These are phyloP conservation scores for Notarius lentiginosus DNA, from an alignment of 2,113 vertebrate species.

Conservation along the genomic window DNA sequence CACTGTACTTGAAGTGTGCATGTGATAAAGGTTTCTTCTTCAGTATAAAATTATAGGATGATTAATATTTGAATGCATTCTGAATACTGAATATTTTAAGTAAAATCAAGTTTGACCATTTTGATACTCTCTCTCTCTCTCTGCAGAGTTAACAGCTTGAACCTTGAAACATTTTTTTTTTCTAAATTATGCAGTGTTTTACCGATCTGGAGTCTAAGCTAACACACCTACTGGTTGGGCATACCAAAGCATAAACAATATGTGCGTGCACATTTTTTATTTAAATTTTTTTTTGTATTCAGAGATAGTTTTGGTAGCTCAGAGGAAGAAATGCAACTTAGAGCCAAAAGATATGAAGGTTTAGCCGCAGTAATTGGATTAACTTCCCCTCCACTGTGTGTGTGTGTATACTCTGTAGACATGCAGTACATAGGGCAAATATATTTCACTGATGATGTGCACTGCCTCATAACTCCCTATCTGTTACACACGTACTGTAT, in stretches of 20 bases:
- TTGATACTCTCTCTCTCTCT: slow-evolving; percentile 13
- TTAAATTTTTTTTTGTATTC: slow-evolving; percentile 4
- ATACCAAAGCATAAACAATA: neutral
- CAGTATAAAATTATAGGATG: neutral
- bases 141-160: slow-evolving; percentile 41
- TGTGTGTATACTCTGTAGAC: neutral
- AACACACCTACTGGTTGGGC: neutral
- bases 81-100: neutral
- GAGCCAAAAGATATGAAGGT: slow-evolving; percentile 46
- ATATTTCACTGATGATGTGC: neutral
- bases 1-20: too few relatives aligned
- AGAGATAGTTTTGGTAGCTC: slow-evolving; percentile 30
- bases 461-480: slow-evolving; percentile 12
- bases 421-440: slow-evolving; percentile 6
- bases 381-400: slow-evolving; percentile 28
- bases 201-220: slow-evolving; percentile 17
- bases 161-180: neutral
- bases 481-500: neutral
- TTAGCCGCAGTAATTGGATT: slow-evolving; percentile 47
- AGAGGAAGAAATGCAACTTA: slow-evolving; percentile 25
- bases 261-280: neutral
- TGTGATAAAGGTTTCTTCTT: too few relatives aligned
- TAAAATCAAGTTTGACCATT: neutral
- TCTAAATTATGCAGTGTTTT: slow-evolving; percentile 41
- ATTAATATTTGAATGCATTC: neutral